Evolutionary conservation across 2,888 invertebrate species (phyloP).

Genomic region (Bunonema sp.): DNA sequence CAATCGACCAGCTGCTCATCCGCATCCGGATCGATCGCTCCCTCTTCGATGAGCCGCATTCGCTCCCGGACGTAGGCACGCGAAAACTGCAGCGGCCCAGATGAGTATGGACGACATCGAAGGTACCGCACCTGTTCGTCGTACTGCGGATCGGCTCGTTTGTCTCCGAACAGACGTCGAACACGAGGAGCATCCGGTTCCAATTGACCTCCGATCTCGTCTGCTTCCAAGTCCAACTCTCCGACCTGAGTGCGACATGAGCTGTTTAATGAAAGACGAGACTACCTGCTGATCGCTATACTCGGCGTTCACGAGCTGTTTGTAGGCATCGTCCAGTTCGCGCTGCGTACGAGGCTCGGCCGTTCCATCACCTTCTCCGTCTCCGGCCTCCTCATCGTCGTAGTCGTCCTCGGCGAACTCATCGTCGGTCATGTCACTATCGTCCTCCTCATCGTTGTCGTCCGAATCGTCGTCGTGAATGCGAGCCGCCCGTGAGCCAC

Average conservation of each 20-base stretch:
- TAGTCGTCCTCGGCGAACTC: conserved; percentile 10
- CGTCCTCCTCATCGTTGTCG: conserved; percentile 14
- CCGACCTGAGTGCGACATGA: too few species aligned
- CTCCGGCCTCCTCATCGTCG: conserved; percentile 14
- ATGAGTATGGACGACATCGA: background rate
- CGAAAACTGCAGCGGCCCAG: conserved; percentile 7
- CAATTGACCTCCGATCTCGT: too few species aligned
- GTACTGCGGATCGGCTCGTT: conserved; percentile 51
- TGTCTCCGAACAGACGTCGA: conserved; percentile 58
- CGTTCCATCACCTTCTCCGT: background rate
- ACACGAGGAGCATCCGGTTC: conserved; percentile 17
- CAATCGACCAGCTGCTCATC: conserved; percentile 19
- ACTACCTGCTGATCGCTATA: conserved; percentile 16
- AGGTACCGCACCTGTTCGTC: conserved; percentile 11
- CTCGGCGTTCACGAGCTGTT: conserved; percentile 16
- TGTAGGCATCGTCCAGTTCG: conserved; percentile 19
- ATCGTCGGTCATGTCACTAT: conserved; percentile 7
- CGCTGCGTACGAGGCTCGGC: conserved; percentile 4
- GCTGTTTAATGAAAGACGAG: conserved; percentile 1
- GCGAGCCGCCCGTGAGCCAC: background rate
- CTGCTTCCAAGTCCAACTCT: too few species aligned
- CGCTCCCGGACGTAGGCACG: conserved; percentile 16
- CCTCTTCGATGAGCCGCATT: conserved; percentile 17
- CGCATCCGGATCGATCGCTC: conserved; percentile 15
- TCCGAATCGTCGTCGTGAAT: conserved; percentile 5